A percentile compares a stretch with the other conserved stretches of the same genome.
Evolutionary conservation across 2,113 vertebrate species (phyloP).

Genomic region (Cebus imitator): DNA sequence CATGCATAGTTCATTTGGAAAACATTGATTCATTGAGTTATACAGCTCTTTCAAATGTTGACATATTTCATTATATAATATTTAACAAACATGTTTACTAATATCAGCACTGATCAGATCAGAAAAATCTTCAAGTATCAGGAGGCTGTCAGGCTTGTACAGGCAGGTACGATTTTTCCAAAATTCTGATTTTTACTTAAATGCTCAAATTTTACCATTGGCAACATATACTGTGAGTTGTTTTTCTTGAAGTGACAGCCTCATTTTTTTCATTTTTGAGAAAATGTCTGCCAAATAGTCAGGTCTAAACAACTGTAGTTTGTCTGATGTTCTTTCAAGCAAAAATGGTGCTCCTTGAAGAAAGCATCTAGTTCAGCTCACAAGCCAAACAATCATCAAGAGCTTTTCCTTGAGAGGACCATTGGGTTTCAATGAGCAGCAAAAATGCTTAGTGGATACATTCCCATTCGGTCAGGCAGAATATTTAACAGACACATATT

Average conservation of each 20-base stretch:
- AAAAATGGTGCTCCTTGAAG: neutral
- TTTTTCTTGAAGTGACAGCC: neutral
- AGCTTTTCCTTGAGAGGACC: neutral
- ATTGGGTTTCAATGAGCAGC: neutral
- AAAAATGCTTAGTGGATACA: neutral
- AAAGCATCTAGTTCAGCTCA: neutral
- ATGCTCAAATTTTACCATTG: slow-evolving; percentile 3
- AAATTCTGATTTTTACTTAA: slow-evolving; percentile 28
- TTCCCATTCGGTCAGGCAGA: neutral
- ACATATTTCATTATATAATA: neutral
- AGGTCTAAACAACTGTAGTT: neutral
- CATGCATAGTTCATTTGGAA: neutral
- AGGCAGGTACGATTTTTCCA: neutral
- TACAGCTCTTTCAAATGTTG: slow-evolving; percentile 16
- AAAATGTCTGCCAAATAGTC: neutral
- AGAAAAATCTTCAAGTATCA: neutral
- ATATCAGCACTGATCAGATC: neutral
- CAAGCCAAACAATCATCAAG: neutral
- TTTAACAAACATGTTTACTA: neutral
- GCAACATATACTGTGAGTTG: neutral
- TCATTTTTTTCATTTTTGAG: slow-evolving; percentile 24
- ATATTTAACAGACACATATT: neutral
- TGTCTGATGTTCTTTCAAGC: neutral
- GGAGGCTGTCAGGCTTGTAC: neutral
- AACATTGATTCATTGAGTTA: slow-evolving; percentile 8